Conservation (phyloP, 2,113 vertebrate genomes). For the Hylia prasina region DNA sequence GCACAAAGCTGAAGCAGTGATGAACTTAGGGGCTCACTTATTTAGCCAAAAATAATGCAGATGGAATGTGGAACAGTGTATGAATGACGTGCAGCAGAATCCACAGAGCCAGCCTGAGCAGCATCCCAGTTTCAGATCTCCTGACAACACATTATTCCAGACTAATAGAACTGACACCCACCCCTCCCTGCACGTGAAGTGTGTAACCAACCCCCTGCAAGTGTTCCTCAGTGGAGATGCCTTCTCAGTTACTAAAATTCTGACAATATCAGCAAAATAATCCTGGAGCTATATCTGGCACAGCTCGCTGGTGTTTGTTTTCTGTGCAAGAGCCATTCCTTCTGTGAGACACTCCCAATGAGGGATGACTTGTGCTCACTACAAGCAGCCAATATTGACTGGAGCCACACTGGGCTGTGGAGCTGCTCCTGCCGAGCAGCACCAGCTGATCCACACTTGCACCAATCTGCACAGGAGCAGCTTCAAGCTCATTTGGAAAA, state of each 20-base stretch:
- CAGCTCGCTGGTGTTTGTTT: neutral
- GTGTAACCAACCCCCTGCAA: neutral
- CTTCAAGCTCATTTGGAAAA: neutral
- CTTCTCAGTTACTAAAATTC: neutral
- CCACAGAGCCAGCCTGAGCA: neutral
- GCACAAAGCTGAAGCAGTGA: neutral
- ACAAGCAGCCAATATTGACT: neutral
- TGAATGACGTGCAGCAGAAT: neutral
- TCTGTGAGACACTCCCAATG: neutral
- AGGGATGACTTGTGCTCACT: neutral
- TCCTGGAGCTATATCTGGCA: neutral
- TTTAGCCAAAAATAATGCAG: neutral
- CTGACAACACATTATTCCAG: neutral
- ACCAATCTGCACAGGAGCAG: neutral
- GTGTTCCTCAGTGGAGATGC: neutral
- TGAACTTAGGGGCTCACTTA: neutral
- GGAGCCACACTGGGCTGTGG: neutral
- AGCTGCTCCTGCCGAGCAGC: neutral
- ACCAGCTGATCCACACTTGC: neutral
- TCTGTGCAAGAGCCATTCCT: neutral
- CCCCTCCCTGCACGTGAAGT: neutral
- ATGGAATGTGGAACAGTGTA: neutral
- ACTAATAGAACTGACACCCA: neutral
- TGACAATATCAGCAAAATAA: neutral
- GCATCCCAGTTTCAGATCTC: neutral